Conservation (phyloP, 2,888 invertebrate genomes). For the Lypha dubia region DNA sequence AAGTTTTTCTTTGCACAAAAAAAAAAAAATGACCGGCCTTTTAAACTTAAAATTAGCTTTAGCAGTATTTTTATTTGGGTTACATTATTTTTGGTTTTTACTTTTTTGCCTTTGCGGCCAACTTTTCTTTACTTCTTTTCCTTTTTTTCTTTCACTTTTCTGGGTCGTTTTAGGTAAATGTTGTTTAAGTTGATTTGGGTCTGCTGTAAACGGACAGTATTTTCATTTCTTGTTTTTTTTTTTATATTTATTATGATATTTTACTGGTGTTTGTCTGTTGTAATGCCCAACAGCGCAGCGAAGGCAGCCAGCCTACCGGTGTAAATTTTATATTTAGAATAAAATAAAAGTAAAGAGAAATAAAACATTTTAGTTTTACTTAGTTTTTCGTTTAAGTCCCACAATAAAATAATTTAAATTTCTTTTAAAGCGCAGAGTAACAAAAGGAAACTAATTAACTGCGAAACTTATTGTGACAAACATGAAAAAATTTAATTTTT, state of each 20-base stretch:
- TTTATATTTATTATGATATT: slow-evolving; percentile 23
- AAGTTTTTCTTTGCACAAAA: slow-evolving; percentile 4
- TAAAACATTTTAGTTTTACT: neutral
- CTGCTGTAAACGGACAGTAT: slow-evolving; percentile 44
- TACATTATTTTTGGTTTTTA: neutral
- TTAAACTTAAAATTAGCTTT: slow-evolving; percentile 28
- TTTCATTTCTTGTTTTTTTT: neutral
- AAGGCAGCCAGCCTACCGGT: slow-evolving; percentile 12
- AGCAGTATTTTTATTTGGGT: slow-evolving; percentile 30
- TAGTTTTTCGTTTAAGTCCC: neutral
- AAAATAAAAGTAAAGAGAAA: neutral
- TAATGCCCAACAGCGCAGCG: no score
- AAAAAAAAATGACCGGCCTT: slow-evolving; percentile 8
- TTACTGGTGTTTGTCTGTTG: slow-evolving; percentile 30
- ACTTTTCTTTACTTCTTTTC: neutral
- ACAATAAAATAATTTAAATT: neutral
- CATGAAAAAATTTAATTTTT: neutral
- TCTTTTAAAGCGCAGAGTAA: neutral
- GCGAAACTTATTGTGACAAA: neutral
- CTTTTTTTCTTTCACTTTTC: neutral
- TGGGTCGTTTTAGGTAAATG: slow-evolving; percentile 62
- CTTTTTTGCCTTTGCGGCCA: neutral
- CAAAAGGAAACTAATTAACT: neutral
- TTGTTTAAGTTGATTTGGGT: slow-evolving; percentile 66
- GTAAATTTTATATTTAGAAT: neutral